Evolutionary conservation across 2,888 invertebrate species (phyloP), one percentile per base, ranked within the genome.

Genomic region (Drosophila anceps): DNA sequence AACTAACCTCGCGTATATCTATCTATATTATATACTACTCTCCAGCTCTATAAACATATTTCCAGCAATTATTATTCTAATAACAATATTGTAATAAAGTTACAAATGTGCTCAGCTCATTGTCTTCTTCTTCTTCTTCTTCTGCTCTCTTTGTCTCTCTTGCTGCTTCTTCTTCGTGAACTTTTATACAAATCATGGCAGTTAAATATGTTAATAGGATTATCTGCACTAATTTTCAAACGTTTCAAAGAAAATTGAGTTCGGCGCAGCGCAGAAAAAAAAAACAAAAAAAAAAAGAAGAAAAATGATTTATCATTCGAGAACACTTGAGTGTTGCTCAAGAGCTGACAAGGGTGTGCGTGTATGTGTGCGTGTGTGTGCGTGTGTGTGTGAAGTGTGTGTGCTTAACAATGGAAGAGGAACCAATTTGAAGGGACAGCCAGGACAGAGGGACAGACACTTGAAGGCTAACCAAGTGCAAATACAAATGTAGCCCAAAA

Each of bases 221-320:
- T 89, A 90, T 84, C 82, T 72, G 74, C 79, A 81, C 76, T 80
- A 79, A 80, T 87, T 88, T 83, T 41, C 35, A 31, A 31, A 46
- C 63, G 67, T 20, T 67, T 31, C 55, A 55, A 55, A 69, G 37
- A 20, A 50, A 67, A 73, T 48, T 69, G 44, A 27, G n/a, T 15
- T 27, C 27, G 46, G n/a, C 37, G 37, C 37, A 39, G 7, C 13
- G 24, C 4, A 5, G 13, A 18, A 39, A 29, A 29, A 13, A 27
- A 13, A 12, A 13, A 29, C 29, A 6, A 8, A 15, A 35, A 20
- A 13, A 37, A n/a, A 54, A 57, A 43, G 46, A 27, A n/a, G n/a
- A 70, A 87, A 82, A 82, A 67, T 82, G 82, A 82, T 88, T 89
- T 84, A 79, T 87, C 80, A 87, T 89, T 67, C 66, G 66, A 76